phyloP scores from a whole-genome alignment of 2,113 vertebrate genomes.

The Albula glossodonta region DNA sequence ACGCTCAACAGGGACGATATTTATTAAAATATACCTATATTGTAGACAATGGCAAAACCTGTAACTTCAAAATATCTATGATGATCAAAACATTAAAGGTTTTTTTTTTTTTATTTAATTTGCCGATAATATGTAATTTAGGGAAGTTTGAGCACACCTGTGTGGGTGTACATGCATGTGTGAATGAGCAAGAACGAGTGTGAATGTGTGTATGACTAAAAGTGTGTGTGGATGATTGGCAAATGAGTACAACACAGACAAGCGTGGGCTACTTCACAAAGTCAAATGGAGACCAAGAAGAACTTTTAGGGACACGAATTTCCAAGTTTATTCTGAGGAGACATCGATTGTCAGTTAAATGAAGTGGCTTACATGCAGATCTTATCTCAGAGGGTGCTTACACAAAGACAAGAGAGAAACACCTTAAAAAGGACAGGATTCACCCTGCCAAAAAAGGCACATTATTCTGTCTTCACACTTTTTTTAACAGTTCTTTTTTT shows the following conservation, averaged over 20 bases:
- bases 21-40: background rate
- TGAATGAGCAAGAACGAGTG: background rate
- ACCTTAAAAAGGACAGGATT: constrained; percentile 8
- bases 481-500: background rate
- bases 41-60: background rate
- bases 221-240: background rate
- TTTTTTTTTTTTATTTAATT: too few relatives aligned
- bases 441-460: constrained; percentile 52
- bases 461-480: constrained; percentile 29
- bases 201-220: background rate
- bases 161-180: background rate
- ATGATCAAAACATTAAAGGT: too few relatives aligned
- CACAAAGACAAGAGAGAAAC: constrained; percentile 2
- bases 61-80: too few relatives aligned
- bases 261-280: background rate
- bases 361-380: constrained; percentile 41
- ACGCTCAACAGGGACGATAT: background rate
- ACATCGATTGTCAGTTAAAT: constrained; percentile 51
- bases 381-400: constrained; percentile 29
- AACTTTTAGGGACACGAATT: constrained; percentile 13
- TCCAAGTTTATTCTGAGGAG: constrained; percentile 32
- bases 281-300: background rate
- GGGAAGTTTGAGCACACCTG: background rate
- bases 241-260: background rate
- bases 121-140: too few relatives aligned